Evolutionary conservation across 2,888 invertebrate species (phyloP).

Genomic region (Sericinus montela): DNA sequence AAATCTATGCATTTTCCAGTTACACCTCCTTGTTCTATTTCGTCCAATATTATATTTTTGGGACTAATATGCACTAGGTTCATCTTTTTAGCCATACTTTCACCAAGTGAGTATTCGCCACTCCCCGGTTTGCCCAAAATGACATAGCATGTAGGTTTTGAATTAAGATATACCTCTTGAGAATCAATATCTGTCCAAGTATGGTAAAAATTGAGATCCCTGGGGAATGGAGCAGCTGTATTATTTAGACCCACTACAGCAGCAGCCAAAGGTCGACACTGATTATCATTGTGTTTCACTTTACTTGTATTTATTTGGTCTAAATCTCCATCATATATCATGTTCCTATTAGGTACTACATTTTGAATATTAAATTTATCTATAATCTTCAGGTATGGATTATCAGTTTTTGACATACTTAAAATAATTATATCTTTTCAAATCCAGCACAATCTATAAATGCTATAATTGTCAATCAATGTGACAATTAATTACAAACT

Average conservation of each 20-base stretch:
- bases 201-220: constrained; percentile 35
- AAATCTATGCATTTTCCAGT: constrained; percentile 80
- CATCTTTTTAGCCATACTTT: constrained; percentile 75
- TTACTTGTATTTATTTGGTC: constrained; percentile 28
- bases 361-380: constrained; percentile 41
- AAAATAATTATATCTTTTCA: neutral
- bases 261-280: constrained; percentile 43
- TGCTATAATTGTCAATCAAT: constrained; percentile 6
- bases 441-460: neutral
- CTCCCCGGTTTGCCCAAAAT: constrained; percentile 81
- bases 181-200: constrained; percentile 75
- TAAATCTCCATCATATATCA: constrained; percentile 38
- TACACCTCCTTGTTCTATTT: constrained; percentile 73
- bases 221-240: constrained; percentile 46
- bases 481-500: constrained; percentile 1
- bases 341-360: constrained; percentile 33
- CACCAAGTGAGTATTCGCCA: constrained; percentile 72
- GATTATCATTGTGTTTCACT: constrained; percentile 20
- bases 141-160: constrained; percentile 77
- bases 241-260: constrained; percentile 58
- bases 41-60: constrained; percentile 72
- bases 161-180: constrained; percentile 64
- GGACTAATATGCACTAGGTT: constrained; percentile 81
- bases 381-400: constrained; percentile 29
- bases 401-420: constrained; percentile 1